Evolutionary conservation across 2,888 invertebrate species (phyloP).

Genomic region (Pilophorus perplexus): DNA sequence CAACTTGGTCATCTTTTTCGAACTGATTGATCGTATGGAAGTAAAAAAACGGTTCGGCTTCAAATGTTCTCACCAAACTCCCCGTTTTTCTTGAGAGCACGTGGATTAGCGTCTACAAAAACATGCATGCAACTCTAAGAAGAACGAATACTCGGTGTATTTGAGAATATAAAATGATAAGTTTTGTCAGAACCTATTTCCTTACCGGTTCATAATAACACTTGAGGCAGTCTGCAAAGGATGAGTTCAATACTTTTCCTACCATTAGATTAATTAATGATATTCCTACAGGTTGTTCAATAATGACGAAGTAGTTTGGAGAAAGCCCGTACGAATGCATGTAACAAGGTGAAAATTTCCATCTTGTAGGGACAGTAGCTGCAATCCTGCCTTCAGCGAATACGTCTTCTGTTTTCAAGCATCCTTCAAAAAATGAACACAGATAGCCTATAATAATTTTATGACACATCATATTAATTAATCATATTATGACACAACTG

Average conservation of each 20-base stretch:
- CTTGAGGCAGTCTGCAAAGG: slow-evolving; percentile 65
- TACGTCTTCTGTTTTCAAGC: slow-evolving; percentile 9
- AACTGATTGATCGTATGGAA: slow-evolving; percentile 84
- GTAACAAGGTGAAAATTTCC: slow-evolving; percentile 79
- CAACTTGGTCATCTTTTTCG: slow-evolving; percentile 64
- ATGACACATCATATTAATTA: too few relatives aligned
- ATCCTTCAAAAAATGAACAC: too few relatives aligned
- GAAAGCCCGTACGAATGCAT: slow-evolving; percentile 93
- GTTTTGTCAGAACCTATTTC: too few relatives aligned
- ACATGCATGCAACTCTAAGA: too few relatives aligned
- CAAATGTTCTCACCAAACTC: slow-evolving; percentile 57
- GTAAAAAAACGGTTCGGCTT: slow-evolving; percentile 72
- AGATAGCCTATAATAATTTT: too few relatives aligned
- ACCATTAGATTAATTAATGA: slow-evolving; percentile 60
- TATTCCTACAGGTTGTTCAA: slow-evolving; percentile 83
- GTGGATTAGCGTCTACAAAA: slow-evolving; percentile 62
- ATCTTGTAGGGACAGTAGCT: slow-evolving; percentile 69
- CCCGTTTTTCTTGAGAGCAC: slow-evolving; percentile 63
- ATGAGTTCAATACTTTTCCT: slow-evolving; percentile 63
- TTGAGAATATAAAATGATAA: too few relatives aligned
- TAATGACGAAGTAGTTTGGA: slow-evolving; percentile 78
- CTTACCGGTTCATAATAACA: slow-evolving; percentile 73
- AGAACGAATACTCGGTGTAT: too few relatives aligned
- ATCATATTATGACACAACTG: too few relatives aligned
- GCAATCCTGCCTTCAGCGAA: slow-evolving; percentile 62